phyloP scores from a whole-genome alignment of 2,113 vertebrate genomes.

The Arvicanthis niloticus region DNA sequence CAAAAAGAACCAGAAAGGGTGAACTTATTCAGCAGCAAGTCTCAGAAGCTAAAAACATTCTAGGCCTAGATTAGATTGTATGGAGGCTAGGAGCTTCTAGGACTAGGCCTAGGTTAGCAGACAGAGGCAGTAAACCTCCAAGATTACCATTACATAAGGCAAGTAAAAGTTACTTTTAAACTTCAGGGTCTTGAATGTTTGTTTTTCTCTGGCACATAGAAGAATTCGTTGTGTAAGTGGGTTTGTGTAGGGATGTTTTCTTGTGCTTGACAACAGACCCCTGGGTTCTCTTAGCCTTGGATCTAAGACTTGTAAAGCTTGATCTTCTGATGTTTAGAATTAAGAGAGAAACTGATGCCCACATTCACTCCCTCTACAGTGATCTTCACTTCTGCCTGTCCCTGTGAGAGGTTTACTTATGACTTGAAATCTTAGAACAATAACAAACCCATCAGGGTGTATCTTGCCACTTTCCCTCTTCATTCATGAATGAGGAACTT shows the following conservation, averaged over 20 bases:
- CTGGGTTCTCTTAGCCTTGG: neutral
- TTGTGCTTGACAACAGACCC: rapidly evolving
- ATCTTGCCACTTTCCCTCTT: neutral
- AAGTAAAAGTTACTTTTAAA: too few species aligned
- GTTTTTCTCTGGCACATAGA: neutral
- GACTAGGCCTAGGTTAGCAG: too few species aligned
- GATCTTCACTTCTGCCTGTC: neutral
- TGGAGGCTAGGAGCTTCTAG: too few species aligned
- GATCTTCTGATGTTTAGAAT: neutral
- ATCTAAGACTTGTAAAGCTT: neutral
- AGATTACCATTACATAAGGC: too few species aligned
- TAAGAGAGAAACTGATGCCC: neutral
- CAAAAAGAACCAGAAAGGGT: too few species aligned
- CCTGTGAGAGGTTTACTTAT: neutral
- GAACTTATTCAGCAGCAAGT: too few species aligned
- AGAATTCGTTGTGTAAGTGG: neutral
- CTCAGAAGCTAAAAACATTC: too few species aligned
- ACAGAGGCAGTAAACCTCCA: too few species aligned
- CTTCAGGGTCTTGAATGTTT: neutral
- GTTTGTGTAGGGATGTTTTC: neutral
- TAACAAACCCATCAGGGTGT: neutral
- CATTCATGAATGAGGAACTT: neutral
- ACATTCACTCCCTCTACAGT: neutral
- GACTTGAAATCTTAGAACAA: neutral
- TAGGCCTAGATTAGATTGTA: too few species aligned